Conservation (phyloP, 2,797 vertebrate species). For the Hyperoplus lanceolatus region DNA sequence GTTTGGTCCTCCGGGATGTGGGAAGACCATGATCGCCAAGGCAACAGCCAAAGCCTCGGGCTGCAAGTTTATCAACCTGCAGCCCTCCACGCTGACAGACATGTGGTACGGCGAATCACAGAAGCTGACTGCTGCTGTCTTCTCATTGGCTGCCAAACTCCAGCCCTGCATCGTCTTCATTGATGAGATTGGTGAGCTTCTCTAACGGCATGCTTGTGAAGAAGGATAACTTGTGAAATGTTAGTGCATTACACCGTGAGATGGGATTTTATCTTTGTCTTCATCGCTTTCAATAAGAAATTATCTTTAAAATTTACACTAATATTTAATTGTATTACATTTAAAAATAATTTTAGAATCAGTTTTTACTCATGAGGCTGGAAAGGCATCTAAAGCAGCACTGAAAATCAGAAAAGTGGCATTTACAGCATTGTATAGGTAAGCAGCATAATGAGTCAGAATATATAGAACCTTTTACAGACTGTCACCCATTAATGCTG, state of each 20-base stretch:
- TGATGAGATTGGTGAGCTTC: constrained; percentile 87
- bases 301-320: background rate
- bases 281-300: background rate
- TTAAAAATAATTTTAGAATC: too few species aligned
- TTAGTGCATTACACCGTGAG: background rate
- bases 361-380: background rate
- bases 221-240: background rate
- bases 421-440: background rate
- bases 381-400: background rate
- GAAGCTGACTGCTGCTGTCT: constrained; percentile 89
- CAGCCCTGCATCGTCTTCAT: constrained; percentile 90
- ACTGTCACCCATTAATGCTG: background rate
- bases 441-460: background rate
- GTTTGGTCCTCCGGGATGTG: constrained; percentile 88
- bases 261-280: constrained; percentile 4
- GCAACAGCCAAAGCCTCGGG: constrained; percentile 88
- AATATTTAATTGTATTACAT: background rate
- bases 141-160: constrained; percentile 88
- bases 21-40: constrained; percentile 90
- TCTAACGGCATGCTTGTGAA: background rate
- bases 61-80: constrained; percentile 89
- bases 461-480: background rate
- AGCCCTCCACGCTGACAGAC: constrained; percentile 87
- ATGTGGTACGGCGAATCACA: constrained; percentile 91
- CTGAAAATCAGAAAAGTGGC: background rate